Evolutionary conservation across 2,888 invertebrate genomes (phyloP).

Genomic region (Andrena trimmerana): DNA sequence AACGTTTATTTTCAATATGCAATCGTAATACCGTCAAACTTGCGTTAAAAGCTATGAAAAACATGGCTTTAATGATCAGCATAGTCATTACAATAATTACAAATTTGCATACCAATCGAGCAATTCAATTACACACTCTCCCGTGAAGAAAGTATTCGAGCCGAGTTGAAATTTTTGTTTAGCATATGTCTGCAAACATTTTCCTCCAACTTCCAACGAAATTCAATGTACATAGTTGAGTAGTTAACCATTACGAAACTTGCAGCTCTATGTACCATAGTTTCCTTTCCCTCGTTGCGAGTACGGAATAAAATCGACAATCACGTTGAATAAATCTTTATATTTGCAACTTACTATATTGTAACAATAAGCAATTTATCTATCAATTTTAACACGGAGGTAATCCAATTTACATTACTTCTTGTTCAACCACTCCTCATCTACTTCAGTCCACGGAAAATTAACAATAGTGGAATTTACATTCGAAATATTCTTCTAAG

Average conservation of each 20-base stretch:
- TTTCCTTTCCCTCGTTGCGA: background rate
- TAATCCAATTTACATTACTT: too few species aligned
- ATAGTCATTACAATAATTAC: background rate
- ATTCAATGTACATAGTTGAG: background rate
- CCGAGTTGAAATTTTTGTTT: background rate
- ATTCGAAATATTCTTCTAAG: background rate
- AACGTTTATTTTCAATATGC: too few species aligned
- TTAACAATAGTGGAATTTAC: background rate
- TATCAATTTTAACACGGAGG: too few species aligned
- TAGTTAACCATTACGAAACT: background rate
- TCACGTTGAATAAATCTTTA: background rate
- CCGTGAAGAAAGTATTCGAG: slow-evolving; percentile 19
- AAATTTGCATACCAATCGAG: slow-evolving; percentile 24
- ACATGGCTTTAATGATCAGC: background rate
- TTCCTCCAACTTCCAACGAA: background rate
- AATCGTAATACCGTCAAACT: too few species aligned
- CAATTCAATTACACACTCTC: slow-evolving; percentile 34
- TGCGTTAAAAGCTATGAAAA: background rate
- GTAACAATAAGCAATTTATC: too few species aligned
- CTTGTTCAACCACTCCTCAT: too few species aligned
- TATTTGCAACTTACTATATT: background rate
- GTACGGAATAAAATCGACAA: background rate
- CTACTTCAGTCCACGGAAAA: too few species aligned
- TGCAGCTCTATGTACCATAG: background rate
- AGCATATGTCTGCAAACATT: background rate